phyloP scores from a whole-genome alignment of 2,888 invertebrate species.

The Caenorhabditis drosophilae region DNA sequence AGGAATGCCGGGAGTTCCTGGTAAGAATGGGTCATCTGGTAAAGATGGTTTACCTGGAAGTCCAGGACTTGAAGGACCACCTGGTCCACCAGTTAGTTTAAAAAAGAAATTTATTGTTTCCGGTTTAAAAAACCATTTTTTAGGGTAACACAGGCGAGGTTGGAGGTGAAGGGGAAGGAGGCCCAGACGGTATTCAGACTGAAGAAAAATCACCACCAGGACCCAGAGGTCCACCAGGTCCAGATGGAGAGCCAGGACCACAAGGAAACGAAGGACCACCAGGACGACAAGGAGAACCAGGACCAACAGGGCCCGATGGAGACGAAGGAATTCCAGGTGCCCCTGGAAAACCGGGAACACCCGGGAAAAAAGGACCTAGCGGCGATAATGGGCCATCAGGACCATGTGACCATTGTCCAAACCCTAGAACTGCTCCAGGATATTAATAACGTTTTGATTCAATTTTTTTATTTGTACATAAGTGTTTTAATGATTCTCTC shows the following conservation, averaged over 20 bases:
- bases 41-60: constrained; percentile 36
- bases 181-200: constrained; percentile 48
- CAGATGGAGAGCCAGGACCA: constrained; percentile 34
- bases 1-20: constrained; percentile 41
- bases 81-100: constrained; percentile 35
- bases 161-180: constrained; percentile 52
- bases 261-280: constrained; percentile 39
- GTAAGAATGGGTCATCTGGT: constrained; percentile 32
- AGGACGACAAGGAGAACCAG: constrained; percentile 43
- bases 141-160: constrained; percentile 48
- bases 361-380: constrained; percentile 43
- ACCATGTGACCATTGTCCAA: constrained; percentile 54
- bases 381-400: constrained; percentile 50
- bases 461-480: too few species aligned
- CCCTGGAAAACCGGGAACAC: constrained; percentile 47
- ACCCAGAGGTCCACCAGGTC: constrained; percentile 47
- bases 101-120: constrained; percentile 1
- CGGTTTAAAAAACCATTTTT: constrained; percentile 1
- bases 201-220: constrained; percentile 48
- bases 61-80: constrained; percentile 37
- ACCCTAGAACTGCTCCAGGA: constrained; percentile 57
- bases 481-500: too few species aligned
- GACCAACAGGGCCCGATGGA: constrained; percentile 50
- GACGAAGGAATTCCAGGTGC: constrained; percentile 47
- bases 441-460: too few species aligned